Base-by-base conservation (phyloP, 2,888 invertebrate species). In the Polylopha cassiicola region DNA sequence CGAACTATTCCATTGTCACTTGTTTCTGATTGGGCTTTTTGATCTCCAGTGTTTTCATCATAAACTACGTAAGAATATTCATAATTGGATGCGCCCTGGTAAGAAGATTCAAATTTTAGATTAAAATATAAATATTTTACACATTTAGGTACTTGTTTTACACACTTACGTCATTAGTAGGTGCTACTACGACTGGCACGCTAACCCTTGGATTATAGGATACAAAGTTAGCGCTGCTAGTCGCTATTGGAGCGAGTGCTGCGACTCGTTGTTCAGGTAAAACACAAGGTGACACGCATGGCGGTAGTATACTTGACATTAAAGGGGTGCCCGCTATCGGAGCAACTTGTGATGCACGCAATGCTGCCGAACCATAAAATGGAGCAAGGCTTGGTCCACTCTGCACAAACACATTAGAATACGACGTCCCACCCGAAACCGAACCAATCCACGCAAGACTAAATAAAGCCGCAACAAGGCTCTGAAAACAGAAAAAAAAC, bases 11-110 rank as follows among this genome's bases (percentile, higher is more conserved):
- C 75, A 3, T 87, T 87, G 52, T 87, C 86, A 44, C 88, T 84
- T 8, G 72, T 61, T 54, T 88, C 88, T 37, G 77, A 78, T 61
- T 86, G 87, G 9, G 75, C 65, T 52, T 87, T 87, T 43, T 80
- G 76, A 50, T 88, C 88, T 15, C 88, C 88, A 10, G 88, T 88
- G 42, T 74, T 67, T 36, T 82, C 80, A 48, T 88, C 88, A 47
- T 84, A 78, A 1, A 88, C 87, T 17, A 84, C 74, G 50, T 88
- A 88, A 3, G 84, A 82, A 53, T 87, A 87, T 57, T 84, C 70
- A 34, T 82, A 85, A 4, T 68, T 63, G 4, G 55, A 42, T 6
- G 58, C 37, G 5, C 66, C 67, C 81, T 80, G 38, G 15, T 53
- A 47, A 43, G 16, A 50, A 29, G 48, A 31, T 24, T 24, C 37